Evolutionary conservation across 2,888 invertebrate genomes (phyloP), one percentile per base, ranked within the genome.

Genomic region (Meliscaeva auricollis): DNA sequence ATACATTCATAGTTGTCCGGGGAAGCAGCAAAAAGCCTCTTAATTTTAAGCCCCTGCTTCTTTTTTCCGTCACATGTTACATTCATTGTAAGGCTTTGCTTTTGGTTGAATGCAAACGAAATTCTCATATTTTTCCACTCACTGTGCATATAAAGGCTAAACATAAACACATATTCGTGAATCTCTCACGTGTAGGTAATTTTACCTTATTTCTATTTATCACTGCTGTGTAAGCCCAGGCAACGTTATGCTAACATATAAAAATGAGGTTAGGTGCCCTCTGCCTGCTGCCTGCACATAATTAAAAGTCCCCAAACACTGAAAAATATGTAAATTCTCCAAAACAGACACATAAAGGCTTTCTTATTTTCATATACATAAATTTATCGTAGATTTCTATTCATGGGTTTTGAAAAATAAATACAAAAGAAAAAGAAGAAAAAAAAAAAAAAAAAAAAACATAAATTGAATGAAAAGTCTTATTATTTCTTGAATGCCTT

Each of bases 81-180:
- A 26, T 30, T 13, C 13, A 13, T 13, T 11, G 26, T 52, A n/a
- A 26, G 30, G 26, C n/a, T 30, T 52, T 30, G 1, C 9, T 30
- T 30, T 26, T 26, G n/a, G 26, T 52, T 26, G 8, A 52, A 26
- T 30, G 52, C n/a, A 26, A 52, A 30, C 7, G n/a, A 8, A 26
- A 30, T 52, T 30, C 52, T 30, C 52, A 52, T 52, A 30, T 52
- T 52, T 52, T 52, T 30, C 30, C 52, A 30, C 30, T 30, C 52
- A 26, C 26, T 26, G 26, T 30, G 52, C 22, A 52, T 30, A 15
- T 30, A 15, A n/a, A 30, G 52, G n/a, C 26, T 15, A 52, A 30
- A 52, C n/a, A 52, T 13, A 26, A 3, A 26, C 13, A 41, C 26
- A 52, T n/a, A 52, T 30, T 15, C 52, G n/a, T 30, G n/a, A 52